These are phyloP conservation scores for Ptycholaimellus sp. DNA, from an alignment of 2,888 invertebrate species.

Conservation along the genomic window DNA sequence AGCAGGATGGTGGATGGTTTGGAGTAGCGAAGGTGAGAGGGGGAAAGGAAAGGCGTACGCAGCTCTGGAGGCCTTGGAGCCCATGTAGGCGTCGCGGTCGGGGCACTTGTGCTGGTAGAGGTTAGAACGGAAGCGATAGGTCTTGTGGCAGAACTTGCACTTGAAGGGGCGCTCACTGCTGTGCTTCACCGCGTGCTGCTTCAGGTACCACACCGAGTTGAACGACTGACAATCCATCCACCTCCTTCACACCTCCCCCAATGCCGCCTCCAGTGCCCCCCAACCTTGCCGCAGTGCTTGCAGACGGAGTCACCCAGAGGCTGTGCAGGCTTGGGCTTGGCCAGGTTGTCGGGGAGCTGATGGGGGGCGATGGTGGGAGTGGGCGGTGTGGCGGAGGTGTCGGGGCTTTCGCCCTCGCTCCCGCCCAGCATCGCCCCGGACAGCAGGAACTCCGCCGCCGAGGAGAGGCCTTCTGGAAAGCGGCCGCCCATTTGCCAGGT, in stretches of 20 bases:
- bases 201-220: slow-evolving; percentile 15
- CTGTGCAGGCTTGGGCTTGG: not conserved
- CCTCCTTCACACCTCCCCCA: too few relatives aligned
- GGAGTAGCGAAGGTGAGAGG: too few relatives aligned
- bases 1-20: too few relatives aligned
- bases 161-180: slow-evolving; percentile 24
- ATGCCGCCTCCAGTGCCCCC: too few relatives aligned
- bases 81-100: too few relatives aligned
- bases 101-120: slow-evolving; percentile 25
- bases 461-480: not conserved
- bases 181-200: slow-evolving; percentile 24
- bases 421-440: not conserved
- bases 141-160: slow-evolving; percentile 24
- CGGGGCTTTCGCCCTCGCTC: not conserved
- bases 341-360: too few relatives aligned
- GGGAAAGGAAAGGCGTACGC: too few relatives aligned
- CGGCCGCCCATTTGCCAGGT: not conserved
- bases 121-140: slow-evolving; percentile 25
- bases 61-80: too few relatives aligned
- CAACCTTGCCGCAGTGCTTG: slow-evolving; percentile 2
- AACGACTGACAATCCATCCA: too few relatives aligned
- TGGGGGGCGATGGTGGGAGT: not conserved
- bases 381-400: not conserved
- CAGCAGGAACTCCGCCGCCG: not conserved
- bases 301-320: slow-evolving; percentile 3